Evolutionary conservation across 2,888 invertebrate species (phyloP), one percentile per base, ranked within the genome.

Genomic region (Standfussiana lucernea): DNA sequence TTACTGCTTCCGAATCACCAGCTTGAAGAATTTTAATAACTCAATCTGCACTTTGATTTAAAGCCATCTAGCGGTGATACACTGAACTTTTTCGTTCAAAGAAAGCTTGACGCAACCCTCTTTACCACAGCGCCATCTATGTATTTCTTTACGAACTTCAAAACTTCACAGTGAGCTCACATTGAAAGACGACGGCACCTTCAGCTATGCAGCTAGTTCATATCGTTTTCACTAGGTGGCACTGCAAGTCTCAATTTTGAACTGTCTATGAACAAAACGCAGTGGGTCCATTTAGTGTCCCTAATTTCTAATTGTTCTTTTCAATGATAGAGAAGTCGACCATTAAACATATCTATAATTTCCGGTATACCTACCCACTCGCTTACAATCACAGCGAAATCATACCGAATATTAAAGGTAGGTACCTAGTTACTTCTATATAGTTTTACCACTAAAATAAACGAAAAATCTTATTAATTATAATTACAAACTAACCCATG

Each of bases 61-160:
- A n/a, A 47, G 74, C 69, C 74, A 83, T 70, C 83, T 84, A 74
- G n/a, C 5, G 8, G 15, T 13, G 0, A 32, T 1, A 18, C 0
- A 2, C 6, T 37, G 13, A 42, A 71, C 35, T 69, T n/a, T 56
- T 47, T 50, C 0, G 10, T 28, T 15, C 0, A 11, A 40, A 21
- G 32, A 45, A 32, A 56, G 3, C 6, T 15, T 6, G 1, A 37
- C 3, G 0, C 0, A 0, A 0, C 0, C 4, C 0, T 8, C 0
- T 37, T 56, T 21, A 24, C 2, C 8, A 42, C n/a, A 69, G 42
- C 82, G 65, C 71, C 82, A 76, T 82, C 82, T 82, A 21, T 50
- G 24, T 13, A 40, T 35, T 8, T 15, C 0, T 8, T 10, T 0
- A 7, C 0, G 1, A 13, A 68, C 62, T 67, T 32, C 0, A 11